Percentiles rank a stretch among this genome's conserved stretches.
phyloP scores from a whole-genome alignment of 2,797 vertebrate species.

The Numenius phaeopus region DNA sequence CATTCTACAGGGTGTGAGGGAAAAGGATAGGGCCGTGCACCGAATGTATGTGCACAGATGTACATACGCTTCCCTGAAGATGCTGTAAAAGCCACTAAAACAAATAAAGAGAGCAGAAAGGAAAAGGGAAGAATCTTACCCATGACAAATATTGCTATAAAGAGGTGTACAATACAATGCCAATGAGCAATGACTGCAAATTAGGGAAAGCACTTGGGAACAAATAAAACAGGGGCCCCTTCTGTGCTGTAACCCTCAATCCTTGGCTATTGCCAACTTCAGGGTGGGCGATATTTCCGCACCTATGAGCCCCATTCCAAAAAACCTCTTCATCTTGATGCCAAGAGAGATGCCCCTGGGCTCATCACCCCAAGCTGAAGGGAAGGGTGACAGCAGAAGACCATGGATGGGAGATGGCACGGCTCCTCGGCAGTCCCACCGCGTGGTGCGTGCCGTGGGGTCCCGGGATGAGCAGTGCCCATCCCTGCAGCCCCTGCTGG shows the following conservation, averaged over 20 bases:
- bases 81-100: not conserved
- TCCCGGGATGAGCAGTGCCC: not conserved
- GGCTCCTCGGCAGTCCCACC: not conserved
- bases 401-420: constrained; percentile 53
- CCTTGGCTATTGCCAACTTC: not conserved
- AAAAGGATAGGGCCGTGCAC: not conserved
- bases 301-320: not conserved
- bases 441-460: accelerated
- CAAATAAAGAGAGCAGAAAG: not conserved
- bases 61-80: not conserved
- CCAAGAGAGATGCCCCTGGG: not conserved
- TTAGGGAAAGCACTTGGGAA: not conserved
- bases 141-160: not conserved
- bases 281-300: not conserved
- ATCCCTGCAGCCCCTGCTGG: not conserved
- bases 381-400: not conserved
- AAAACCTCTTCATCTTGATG: not conserved
- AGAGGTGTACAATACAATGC: not conserved
- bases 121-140: not conserved
- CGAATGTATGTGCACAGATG: not conserved
- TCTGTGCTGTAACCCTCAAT: not conserved
- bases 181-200: not conserved
- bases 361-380: not conserved
- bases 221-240: not conserved
- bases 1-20: not conserved